phyloP scores from a whole-genome alignment of 1,140 invertebrate genomes.

The Muscidifurax raptorellus region DNA sequence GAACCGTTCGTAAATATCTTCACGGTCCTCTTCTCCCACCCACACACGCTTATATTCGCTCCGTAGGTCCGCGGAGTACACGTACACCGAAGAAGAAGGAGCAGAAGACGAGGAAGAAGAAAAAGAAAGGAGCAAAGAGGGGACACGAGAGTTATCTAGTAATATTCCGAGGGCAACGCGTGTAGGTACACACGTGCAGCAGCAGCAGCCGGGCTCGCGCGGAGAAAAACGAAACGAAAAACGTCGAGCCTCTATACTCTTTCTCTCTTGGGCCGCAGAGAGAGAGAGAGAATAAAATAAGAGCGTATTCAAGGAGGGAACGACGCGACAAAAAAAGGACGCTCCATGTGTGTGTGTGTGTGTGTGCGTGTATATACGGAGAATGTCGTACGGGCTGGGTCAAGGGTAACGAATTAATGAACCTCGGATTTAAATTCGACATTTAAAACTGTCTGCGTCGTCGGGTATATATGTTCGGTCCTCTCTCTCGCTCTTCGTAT shows the following conservation, averaged over 20 bases:
- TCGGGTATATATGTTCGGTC: slow-evolving; percentile 22
- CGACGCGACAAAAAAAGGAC: slow-evolving; percentile 22
- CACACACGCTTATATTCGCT: not conserved
- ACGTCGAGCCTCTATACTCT: not conserved
- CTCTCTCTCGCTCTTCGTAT: not conserved
- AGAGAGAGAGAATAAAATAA: not conserved
- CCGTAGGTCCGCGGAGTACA: not conserved
- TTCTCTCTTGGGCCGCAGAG: not conserved
- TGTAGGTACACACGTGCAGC: slow-evolving; percentile 2
- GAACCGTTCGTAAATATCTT: slow-evolving; percentile 11
- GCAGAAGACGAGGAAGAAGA: not conserved
- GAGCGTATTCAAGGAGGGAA: not conserved
- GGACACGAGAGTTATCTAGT: slow-evolving; percentile 33
- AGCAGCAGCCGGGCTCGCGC: not conserved
- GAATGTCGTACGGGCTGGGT: slow-evolving; percentile 51
- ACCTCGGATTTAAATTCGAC: slow-evolving; percentile 55
- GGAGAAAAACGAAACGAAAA: not conserved
- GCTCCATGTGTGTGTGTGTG: not conserved
- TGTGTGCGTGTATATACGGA: not conserved
- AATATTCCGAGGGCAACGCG: slow-evolving; percentile 33
- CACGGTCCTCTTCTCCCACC: not conserved
- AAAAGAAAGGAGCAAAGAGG: not conserved
- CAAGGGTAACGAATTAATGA: slow-evolving; percentile 56
- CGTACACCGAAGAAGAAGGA: not conserved
- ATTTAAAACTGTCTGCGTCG: slow-evolving; percentile 49